Evolutionary conservation across 2,888 invertebrate genomes (phyloP).

Genomic region (Ophion slaviceki): DNA sequence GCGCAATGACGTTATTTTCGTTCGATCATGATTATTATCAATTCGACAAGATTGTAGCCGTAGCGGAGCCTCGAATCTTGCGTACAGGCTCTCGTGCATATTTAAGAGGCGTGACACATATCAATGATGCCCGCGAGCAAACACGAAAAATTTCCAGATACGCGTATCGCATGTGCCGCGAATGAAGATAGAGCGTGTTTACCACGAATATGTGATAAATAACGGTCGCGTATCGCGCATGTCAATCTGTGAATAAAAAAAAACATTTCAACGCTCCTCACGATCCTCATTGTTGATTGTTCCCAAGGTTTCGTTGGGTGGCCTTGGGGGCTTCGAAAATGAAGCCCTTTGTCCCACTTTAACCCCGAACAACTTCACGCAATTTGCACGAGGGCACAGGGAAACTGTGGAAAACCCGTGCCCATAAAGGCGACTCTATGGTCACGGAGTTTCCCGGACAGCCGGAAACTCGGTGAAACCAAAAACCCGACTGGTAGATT

Average conservation of each 20-base stretch:
- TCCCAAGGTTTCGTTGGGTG: background rate
- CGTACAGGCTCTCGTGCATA: conserved; percentile 30
- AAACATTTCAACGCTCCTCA: conserved; percentile 13
- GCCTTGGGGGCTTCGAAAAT: background rate
- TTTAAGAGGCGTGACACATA: conserved; percentile 40
- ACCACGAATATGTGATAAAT: conserved; percentile 40
- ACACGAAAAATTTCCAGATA: conserved; percentile 20
- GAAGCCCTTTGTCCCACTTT: background rate
- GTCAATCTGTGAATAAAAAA: conserved; percentile 12
- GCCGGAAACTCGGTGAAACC: background rate
- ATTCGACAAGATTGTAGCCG: conserved; percentile 35
- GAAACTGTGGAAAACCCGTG: background rate
- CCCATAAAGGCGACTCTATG: background rate
- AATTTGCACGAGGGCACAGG: background rate
- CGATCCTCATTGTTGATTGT: background rate
- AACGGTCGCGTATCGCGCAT: conserved; percentile 10
- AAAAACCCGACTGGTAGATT: too few relatives aligned
- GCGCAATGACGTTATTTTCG: conserved; percentile 25
- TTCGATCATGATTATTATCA: conserved; percentile 45
- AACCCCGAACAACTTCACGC: background rate
- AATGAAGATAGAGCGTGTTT: conserved; percentile 31
- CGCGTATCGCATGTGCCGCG: background rate
- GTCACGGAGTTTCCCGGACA: background rate
- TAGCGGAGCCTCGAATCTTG: conserved; percentile 27
- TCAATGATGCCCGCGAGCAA: conserved; percentile 36